A percentile compares a stretch with the other conserved stretches of the same genome.
These are phyloP conservation scores for Chaenodraco wilsoni DNA, from an alignment of 2,797 vertebrate genomes.

Conservation along the genomic window DNA sequence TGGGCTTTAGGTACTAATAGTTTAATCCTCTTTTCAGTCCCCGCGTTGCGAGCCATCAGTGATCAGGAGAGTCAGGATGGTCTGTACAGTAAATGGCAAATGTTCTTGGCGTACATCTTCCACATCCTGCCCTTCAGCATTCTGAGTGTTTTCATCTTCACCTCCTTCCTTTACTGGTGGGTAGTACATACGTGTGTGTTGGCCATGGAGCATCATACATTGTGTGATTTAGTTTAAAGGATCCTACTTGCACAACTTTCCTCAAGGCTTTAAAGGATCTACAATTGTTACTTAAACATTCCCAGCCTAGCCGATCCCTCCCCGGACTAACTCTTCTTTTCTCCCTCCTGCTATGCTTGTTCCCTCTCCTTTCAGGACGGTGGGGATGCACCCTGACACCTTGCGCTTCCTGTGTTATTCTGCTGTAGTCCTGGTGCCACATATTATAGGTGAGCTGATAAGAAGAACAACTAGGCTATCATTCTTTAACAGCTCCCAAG, in stretches of 20 bases:
- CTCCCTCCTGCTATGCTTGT: background rate
- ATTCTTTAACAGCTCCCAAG: background rate
- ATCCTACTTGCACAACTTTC: background rate
- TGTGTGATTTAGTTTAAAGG: background rate
- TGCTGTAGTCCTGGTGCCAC: slow-evolving; percentile 88
- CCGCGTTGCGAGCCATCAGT: slow-evolving; percentile 89
- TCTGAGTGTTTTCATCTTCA: slow-evolving; percentile 87
- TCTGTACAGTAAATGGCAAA: slow-evolving; percentile 95
- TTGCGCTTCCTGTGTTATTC: slow-evolving; percentile 90
- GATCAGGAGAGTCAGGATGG: slow-evolving; percentile 97
- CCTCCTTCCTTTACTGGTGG: slow-evolving; percentile 93
- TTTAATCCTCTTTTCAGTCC: slow-evolving; percentile 78
- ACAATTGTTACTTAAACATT: background rate
- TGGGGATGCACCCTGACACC: slow-evolving; percentile 89
- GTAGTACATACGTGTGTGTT: slow-evolving; percentile 39
- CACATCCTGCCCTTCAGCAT: slow-evolving; percentile 94
- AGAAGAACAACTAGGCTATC: background rate
- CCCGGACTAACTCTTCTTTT: background rate
- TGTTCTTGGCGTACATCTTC: slow-evolving; percentile 93
- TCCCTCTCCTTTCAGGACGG: slow-evolving; percentile 80
- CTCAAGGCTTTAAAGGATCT: slow-evolving; percentile 3
- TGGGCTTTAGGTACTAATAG: background rate
- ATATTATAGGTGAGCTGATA: slow-evolving; percentile 87
- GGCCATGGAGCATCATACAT: too few relatives aligned
- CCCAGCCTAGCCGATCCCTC: background rate